Evolutionary conservation across 2,888 invertebrate genomes (phyloP).

Genomic region (Xestia sexstrigata): DNA sequence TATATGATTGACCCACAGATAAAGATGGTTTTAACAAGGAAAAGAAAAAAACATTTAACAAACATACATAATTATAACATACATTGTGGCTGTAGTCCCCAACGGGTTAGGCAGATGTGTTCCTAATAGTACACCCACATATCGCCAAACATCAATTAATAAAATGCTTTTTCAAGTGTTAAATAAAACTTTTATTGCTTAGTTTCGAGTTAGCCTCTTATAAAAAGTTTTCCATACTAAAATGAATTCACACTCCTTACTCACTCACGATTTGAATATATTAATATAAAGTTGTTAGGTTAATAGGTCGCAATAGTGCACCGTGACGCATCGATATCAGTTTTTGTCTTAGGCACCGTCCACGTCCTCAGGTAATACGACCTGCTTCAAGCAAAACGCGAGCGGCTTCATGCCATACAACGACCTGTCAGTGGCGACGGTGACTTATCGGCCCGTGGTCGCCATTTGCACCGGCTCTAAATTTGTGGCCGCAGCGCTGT

Average conservation of each 20-base stretch:
- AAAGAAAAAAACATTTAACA: too few relatives aligned
- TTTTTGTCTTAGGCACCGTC: background rate
- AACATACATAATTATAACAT: too few relatives aligned
- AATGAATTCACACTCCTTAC: background rate
- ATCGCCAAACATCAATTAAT: background rate
- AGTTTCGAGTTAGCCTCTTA: background rate
- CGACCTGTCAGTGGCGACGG: too few relatives aligned
- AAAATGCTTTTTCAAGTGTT: background rate
- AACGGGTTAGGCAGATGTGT: too few relatives aligned
- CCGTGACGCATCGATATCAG: background rate
- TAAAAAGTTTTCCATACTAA: background rate
- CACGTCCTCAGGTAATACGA: background rate
- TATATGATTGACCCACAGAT: too few relatives aligned
- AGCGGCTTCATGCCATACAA: too few relatives aligned
- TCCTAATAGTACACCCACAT: too few relatives aligned
- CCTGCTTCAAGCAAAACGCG: too few relatives aligned
- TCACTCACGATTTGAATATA: background rate
- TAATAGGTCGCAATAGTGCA: background rate
- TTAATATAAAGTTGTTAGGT: background rate
- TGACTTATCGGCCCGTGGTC: background rate
- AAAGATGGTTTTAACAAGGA: too few relatives aligned
- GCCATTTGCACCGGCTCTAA: background rate
- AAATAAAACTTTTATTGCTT: background rate
- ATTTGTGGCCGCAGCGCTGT: background rate
- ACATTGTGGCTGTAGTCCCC: too few relatives aligned